These are phyloP conservation scores for Villa cingulata DNA, from an alignment of 2,888 invertebrate genomes.

Conservation along the genomic window DNA sequence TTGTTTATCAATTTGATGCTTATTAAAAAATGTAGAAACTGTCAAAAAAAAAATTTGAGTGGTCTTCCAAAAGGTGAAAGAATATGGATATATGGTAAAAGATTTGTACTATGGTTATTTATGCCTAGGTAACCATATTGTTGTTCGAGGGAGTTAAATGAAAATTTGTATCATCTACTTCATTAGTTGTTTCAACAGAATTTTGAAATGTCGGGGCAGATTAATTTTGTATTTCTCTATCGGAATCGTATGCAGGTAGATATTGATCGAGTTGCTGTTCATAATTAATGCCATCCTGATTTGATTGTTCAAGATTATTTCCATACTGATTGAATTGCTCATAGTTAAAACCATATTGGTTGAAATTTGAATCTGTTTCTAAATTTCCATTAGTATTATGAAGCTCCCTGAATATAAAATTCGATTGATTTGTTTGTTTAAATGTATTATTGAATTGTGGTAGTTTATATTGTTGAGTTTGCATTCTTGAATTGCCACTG, in stretches of 20 bases:
- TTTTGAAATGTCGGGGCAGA: too few relatives aligned
- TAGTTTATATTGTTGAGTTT: too few relatives aligned
- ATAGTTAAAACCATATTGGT: too few relatives aligned
- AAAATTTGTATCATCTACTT: constrained; percentile 3
- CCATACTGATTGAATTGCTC: too few relatives aligned
- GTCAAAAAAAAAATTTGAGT: constrained; percentile 1
- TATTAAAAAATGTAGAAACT: not conserved
- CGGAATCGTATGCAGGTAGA: not conserved
- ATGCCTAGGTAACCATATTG: constrained; percentile 7
- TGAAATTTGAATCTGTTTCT: too few relatives aligned
- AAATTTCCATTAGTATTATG: not conserved
- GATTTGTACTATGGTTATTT: constrained; percentile 4
- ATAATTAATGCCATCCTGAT: too few relatives aligned
- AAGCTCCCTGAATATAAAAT: not conserved
- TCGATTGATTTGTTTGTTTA: not conserved
- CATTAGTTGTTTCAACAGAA: not conserved
- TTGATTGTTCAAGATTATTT: too few relatives aligned
- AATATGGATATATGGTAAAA: constrained; percentile 10
- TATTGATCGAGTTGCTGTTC: not conserved
- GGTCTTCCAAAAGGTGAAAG: constrained; percentile 11
- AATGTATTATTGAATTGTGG: not conserved
- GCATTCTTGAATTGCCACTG: too few relatives aligned
- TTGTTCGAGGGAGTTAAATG: not conserved
- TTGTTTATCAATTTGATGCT: too few relatives aligned
- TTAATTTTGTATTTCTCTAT: too few relatives aligned